Conservation (phyloP, 2,113 vertebrate species). For the Cathartes aura region DNA sequence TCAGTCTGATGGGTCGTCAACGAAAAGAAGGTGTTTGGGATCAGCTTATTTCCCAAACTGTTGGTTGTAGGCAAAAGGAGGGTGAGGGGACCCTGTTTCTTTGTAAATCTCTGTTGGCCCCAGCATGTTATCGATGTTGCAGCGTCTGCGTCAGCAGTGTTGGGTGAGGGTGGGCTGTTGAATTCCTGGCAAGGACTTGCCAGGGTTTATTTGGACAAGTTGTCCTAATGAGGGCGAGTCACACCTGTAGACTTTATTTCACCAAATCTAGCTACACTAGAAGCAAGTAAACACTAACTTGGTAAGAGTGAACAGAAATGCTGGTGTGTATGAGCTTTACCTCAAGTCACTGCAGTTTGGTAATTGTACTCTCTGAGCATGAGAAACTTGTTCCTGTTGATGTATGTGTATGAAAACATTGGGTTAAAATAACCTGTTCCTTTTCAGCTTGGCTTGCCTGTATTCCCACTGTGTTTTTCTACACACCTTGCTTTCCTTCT, state of each 20-base stretch:
- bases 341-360: not conserved
- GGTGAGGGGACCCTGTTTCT: not conserved
- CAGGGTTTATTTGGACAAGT: not conserved
- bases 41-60: not conserved
- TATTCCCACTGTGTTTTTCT: not conserved
- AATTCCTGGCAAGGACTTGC: not conserved
- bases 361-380: not conserved
- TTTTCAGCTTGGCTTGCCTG: not conserved
- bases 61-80: not conserved
- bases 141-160: not conserved
- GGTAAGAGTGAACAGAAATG: not conserved
- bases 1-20: not conserved
- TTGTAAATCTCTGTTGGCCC: not conserved
- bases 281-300: not conserved
- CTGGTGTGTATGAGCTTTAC: not conserved
- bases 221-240: not conserved
- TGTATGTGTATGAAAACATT: not conserved
- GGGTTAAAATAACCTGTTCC: not conserved
- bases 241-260: not conserved
- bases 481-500: not conserved
- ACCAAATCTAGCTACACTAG: not conserved
- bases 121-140: accelerated
- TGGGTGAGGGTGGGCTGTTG: not conserved
- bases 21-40: not conserved
- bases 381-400: not conserved